phyloP scores from a whole-genome alignment of 2,797 vertebrate genomes.

The Bucorvus abyssinicus region DNA sequence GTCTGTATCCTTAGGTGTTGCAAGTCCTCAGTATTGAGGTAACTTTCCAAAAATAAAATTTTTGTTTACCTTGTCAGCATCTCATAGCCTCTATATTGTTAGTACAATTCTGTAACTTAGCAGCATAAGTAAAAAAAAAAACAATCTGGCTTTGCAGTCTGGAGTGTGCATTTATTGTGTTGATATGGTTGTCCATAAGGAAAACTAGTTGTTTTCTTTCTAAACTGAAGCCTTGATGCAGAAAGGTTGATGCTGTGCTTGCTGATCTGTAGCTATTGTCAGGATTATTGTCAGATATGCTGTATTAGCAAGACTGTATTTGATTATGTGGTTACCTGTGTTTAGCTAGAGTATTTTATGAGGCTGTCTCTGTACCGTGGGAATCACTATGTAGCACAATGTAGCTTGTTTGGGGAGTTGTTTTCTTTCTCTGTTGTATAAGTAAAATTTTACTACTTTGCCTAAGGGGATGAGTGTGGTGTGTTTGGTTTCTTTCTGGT shows the following conservation, averaged over 20 bases:
- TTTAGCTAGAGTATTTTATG: neutral
- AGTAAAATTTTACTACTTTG: neutral
- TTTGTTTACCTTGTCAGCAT: neutral
- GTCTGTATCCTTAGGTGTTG: neutral
- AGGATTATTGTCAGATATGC: neutral
- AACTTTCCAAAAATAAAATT: neutral
- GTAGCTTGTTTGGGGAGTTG: neutral
- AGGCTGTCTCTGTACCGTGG: neutral
- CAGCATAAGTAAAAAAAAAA: neutral
- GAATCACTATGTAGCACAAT: neutral
- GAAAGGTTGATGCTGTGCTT: neutral
- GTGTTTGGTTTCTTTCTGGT: neutral
- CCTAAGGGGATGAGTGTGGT: neutral
- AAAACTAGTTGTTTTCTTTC: neutral
- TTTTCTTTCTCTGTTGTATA: neutral
- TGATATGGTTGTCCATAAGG: neutral
- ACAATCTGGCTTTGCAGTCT: neutral
- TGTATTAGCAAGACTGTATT: neutral
- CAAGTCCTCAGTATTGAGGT: neutral
- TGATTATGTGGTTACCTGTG: neutral
- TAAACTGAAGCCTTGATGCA: neutral
- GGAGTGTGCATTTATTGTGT: neutral
- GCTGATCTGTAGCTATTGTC: neutral
- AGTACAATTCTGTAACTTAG: neutral
- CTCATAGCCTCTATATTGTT: neutral